Evolutionary conservation across 2,797 vertebrate species (phyloP), one percentile per base, ranked within the genome.

Genomic region (Sebastes hubbsi): DNA sequence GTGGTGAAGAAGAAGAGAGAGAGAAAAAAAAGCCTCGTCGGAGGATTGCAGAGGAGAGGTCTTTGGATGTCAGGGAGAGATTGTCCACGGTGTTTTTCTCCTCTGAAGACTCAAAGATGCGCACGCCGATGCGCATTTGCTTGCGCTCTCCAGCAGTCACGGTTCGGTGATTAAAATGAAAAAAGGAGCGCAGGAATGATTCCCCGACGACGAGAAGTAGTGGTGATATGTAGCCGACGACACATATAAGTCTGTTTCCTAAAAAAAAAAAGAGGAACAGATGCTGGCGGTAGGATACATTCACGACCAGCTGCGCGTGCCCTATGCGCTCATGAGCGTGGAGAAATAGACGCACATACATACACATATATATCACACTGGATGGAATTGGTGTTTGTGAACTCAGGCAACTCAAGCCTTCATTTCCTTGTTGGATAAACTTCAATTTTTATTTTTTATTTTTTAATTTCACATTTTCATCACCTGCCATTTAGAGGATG

Each of bases 1-100:
- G 86, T 59, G 87, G 38, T 42, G 38, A 42, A 42, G 38, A 42
- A 42, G 38, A 42, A 6, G 38, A 42, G 38, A 42, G 38, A 42
- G 38, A 42, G 3, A 42, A 66, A 80, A 38, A 55, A 78, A 87
- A 89, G 88, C 91, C 89, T 92, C 83, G 90, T 92, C 86, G 92
- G 91, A 92, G 92, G 91, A 92, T 90, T 88, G 93, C 91, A 82
- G 92, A 87, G 83, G 89, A 91, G 87, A 92, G 91, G 93, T 95
- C 91, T 89, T 85, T 76, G 90, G 93, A 83, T 95, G 95, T 91
- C 93, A 94, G 86, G 84, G 91, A 90, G 91, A 90, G 92, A 91
- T 86, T 85, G 89, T 93, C 93, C 94, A 90, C 92, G 7, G 88
- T 66, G 90, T 81, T 80, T 74, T 94, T 94, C 71, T 80, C 75